Conservation (phyloP, 1,140 invertebrate species). For the Drosophila equinoxialis region DNA sequence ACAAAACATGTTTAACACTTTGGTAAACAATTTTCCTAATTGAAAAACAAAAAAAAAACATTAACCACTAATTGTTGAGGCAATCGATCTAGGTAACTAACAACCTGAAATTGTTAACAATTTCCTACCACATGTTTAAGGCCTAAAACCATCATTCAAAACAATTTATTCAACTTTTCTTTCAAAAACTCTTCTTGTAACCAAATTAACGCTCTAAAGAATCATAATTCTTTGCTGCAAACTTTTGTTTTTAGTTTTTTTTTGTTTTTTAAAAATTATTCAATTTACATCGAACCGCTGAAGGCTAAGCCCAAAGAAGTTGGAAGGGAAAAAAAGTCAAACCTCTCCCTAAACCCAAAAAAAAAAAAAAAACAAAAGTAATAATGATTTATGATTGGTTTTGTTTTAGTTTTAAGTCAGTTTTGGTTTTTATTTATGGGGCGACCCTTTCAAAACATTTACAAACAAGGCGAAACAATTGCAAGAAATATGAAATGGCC, state of each 20-base stretch:
- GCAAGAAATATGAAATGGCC: slow-evolving; percentile 8
- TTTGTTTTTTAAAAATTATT: not conserved
- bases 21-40: too few species aligned
- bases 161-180: too few species aligned
- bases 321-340: not conserved
- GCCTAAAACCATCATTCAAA: too few species aligned
- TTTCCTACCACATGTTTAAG: too few species aligned
- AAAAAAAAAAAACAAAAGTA: not conserved
- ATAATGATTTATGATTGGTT: slow-evolving; percentile 12
- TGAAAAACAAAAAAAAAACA: too few species aligned
- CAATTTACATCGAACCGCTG: not conserved
- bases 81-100: not conserved
- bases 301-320: not conserved
- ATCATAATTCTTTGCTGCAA: slow-evolving; percentile 3
- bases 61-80: not conserved
- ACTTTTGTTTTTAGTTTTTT: not conserved
- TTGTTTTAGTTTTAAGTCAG: slow-evolving; percentile 27
- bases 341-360: not conserved
- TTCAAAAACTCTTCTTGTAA: too few species aligned
- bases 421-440: slow-evolving; percentile 20
- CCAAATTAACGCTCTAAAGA: not conserved
- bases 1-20: too few species aligned
- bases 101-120: too few species aligned
- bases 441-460: slow-evolving; percentile 73
- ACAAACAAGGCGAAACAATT: slow-evolving; percentile 41